A percentile compares a stretch with the other conserved stretches of the same genome.
Evolutionary conservation across 2,797 vertebrate species (phyloP).

Genomic region (Muscicapa striata): DNA sequence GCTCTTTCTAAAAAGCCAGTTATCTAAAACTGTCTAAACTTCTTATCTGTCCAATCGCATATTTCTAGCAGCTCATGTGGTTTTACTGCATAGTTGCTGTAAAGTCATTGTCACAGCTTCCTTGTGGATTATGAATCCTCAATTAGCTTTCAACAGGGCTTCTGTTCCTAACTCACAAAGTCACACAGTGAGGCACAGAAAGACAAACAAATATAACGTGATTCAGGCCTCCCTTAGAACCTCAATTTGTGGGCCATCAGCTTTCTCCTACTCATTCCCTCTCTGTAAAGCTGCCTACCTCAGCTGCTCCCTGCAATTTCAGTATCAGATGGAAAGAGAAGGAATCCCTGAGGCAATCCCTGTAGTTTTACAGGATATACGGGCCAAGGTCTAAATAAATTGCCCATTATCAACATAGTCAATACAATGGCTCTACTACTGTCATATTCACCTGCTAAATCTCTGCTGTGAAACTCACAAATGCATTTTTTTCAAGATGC

Average conservation of each 20-base stretch:
- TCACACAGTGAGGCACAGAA: not conserved
- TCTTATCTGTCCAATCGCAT: not conserved
- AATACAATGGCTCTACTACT: not conserved
- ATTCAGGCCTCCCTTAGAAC: not conserved
- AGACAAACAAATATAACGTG: not conserved
- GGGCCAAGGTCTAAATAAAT: not conserved
- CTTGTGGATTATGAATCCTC: not conserved
- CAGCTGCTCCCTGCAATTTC: not conserved
- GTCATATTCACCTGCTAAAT: not conserved
- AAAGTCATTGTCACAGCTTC: not conserved
- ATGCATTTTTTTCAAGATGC: not conserved
- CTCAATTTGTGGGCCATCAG: not conserved
- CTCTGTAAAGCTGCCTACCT: not conserved
- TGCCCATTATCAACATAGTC: rapidly evolving
- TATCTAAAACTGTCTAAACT: not conserved
- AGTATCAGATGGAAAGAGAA: not conserved
- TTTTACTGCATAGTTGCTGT: not conserved
- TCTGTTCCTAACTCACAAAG: not conserved
- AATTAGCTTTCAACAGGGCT: not conserved
- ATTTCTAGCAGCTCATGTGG: not conserved
- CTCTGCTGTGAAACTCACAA: not conserved
- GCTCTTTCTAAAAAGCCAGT: not conserved
- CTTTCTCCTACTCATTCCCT: not conserved
- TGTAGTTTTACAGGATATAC: not conserved
- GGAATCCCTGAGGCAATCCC: not conserved